Evolutionary conservation across 1,140 invertebrate species (phyloP).

Genomic region (Philotrypesis tridentata): DNA sequence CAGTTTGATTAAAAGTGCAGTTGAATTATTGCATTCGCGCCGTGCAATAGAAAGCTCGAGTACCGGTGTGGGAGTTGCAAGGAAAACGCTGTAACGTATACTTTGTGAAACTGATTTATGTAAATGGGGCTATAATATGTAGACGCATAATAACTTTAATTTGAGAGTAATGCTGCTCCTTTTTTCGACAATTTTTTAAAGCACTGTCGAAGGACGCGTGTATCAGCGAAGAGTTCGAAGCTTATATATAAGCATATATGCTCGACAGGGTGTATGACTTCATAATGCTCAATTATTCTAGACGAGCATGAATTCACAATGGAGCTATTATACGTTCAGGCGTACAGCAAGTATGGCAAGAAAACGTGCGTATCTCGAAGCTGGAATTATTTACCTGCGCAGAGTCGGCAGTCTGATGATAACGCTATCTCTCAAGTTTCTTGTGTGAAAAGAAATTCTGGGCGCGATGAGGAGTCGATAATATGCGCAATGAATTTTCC

Average conservation of each 20-base stretch:
- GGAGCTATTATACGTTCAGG: conserved; percentile 11
- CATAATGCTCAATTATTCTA: conserved; percentile 25
- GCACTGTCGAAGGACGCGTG: neutral
- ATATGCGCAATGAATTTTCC: no score
- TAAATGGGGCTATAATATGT: neutral
- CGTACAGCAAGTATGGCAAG: neutral
- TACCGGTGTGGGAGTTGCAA: neutral
- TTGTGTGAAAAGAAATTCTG: no score
- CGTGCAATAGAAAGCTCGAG: neutral
- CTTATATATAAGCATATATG: no score
- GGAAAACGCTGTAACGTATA: neutral
- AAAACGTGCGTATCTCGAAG: neutral
- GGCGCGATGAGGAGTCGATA: no score
- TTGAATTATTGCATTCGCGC: neutral
- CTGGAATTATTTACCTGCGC: neutral
- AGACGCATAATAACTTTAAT: neutral
- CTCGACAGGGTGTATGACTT: neutral
- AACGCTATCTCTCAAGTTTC: neutral
- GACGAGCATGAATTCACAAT: conserved; percentile 14
- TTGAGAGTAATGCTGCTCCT: neutral
- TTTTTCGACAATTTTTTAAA: neutral
- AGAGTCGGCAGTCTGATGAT: neutral
- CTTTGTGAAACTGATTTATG: neutral
- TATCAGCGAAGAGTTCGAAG: neutral
- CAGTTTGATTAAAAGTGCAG: neutral